Evolutionary conservation across 64 coral and sea anemone genomes (phyloP).

Genomic region (Pocillopora damicornis): DNA sequence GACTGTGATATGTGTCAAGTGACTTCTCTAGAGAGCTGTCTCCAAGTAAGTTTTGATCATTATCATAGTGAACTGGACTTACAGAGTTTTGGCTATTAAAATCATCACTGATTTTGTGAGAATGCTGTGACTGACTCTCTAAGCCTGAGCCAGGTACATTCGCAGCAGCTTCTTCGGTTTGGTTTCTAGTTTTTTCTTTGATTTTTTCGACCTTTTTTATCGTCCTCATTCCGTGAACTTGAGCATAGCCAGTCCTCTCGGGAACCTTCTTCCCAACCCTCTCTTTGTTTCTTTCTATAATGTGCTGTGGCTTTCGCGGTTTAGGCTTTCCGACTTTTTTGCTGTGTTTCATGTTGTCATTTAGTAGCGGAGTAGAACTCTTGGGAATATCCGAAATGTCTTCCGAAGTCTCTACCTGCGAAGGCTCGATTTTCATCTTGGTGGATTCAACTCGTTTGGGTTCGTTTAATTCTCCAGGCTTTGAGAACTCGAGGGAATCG

Average conservation of each 20-base stretch:
- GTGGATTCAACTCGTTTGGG: not conserved
- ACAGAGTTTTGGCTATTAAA: not conserved
- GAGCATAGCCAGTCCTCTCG: slow-evolving; percentile 53
- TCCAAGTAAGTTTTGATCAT: not conserved
- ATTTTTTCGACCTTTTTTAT: slow-evolving; percentile 26
- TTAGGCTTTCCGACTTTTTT: slow-evolving; percentile 13
- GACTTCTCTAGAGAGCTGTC: not conserved
- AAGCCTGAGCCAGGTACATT: not conserved
- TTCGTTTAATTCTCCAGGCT: not conserved
- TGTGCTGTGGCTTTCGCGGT: slow-evolving; percentile 11
- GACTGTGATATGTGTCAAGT: not conserved
- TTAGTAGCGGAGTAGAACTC: slow-evolving; percentile 27
- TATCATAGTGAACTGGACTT: no score
- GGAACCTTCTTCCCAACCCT: slow-evolving; percentile 18
- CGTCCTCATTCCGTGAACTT: slow-evolving; percentile 47
- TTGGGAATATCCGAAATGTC: slow-evolving; percentile 1
- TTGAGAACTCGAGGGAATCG: slow-evolving; percentile 30
- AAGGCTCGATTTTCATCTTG: not conserved
- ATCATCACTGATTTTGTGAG: not conserved
- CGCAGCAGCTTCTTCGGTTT: not conserved
- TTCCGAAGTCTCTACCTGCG: not conserved
- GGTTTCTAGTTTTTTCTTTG: not conserved
- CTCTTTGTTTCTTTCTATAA: slow-evolving; percentile 47
- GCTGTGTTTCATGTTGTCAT: not conserved
- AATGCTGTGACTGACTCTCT: not conserved